Evolutionary conservation across 2,888 invertebrate species (phyloP).

Genomic region (Tetragonisca angustula): DNA sequence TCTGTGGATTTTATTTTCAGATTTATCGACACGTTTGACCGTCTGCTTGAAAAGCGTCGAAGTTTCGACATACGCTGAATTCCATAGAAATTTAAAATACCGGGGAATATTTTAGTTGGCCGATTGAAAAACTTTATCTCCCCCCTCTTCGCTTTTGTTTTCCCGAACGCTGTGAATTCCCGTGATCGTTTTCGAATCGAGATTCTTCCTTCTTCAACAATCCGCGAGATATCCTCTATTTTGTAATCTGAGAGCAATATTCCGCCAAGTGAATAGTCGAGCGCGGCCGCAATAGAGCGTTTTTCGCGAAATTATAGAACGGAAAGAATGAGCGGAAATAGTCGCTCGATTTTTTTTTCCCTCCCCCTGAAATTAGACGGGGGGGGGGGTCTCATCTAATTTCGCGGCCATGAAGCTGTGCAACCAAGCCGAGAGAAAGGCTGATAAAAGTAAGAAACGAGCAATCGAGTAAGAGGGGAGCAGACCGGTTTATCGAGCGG

Average conservation of each 20-base stretch:
- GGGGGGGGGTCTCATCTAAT: not conserved
- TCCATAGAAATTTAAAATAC: not conserved
- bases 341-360: not conserved
- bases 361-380: not conserved
- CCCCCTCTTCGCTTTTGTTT: not conserved
- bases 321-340: too few species aligned
- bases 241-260: not conserved
- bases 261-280: not conserved
- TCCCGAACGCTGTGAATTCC: not conserved
- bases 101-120: not conserved
- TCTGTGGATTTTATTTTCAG: too few species aligned
- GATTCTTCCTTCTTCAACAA: not conserved
- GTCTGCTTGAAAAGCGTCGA: not conserved
- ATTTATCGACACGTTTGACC: too few species aligned
- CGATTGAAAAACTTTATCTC: not conserved
- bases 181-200: not conserved
- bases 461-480: not conserved
- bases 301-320: not conserved
- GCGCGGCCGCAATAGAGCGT: not conserved
- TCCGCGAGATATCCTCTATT: not conserved
- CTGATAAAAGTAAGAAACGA: conserved; percentile 16
- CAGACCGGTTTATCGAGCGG: conserved; percentile 84
- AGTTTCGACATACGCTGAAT: not conserved
- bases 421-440: not conserved
- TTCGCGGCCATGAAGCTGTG: not conserved